phyloP scores from a whole-genome alignment of 2,113 vertebrate genomes.

The Fregata magnificens region DNA sequence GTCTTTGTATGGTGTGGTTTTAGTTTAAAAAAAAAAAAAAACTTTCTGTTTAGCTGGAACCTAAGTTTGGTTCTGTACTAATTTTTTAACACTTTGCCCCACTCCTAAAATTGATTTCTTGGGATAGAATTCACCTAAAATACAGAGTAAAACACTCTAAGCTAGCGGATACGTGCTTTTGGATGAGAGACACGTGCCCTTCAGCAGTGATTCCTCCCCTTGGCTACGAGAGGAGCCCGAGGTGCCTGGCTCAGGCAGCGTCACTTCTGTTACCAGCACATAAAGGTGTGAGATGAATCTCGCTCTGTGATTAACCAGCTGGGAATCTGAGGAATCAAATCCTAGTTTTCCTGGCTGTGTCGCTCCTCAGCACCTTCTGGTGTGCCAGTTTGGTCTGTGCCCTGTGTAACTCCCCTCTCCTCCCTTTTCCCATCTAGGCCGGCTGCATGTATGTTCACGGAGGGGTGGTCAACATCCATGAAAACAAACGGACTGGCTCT shows the following conservation, averaged over 20 bases:
- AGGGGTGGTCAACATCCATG: slow-evolving; percentile 95
- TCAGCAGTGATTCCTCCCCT: neutral
- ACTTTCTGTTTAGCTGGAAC: neutral
- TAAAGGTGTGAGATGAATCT: neutral
- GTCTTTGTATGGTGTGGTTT: neutral
- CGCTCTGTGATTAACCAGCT: neutral
- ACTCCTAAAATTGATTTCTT: neutral
- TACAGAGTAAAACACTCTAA: neutral
- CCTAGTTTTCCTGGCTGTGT: neutral
- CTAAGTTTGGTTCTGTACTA: fast-evolving
- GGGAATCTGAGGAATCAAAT: neutral
- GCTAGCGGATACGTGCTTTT: fast-evolving
- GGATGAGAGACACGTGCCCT: fast-evolving
- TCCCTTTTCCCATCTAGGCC: slow-evolving; percentile 72
- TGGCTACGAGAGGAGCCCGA: neutral
- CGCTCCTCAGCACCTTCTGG: neutral
- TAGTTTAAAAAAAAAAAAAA: neutral
- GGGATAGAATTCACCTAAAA: neutral
- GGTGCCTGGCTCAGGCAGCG: neutral
- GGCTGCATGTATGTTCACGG: slow-evolving; percentile 99
- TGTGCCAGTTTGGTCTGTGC: too few species aligned
- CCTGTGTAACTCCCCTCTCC: neutral
- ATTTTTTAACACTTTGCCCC: neutral
- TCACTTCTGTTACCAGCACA: too few species aligned
- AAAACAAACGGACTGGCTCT: slow-evolving; percentile 96